phyloP scores from a whole-genome alignment of 92 coral and sea anemone genomes.

The Metridium senile region DNA sequence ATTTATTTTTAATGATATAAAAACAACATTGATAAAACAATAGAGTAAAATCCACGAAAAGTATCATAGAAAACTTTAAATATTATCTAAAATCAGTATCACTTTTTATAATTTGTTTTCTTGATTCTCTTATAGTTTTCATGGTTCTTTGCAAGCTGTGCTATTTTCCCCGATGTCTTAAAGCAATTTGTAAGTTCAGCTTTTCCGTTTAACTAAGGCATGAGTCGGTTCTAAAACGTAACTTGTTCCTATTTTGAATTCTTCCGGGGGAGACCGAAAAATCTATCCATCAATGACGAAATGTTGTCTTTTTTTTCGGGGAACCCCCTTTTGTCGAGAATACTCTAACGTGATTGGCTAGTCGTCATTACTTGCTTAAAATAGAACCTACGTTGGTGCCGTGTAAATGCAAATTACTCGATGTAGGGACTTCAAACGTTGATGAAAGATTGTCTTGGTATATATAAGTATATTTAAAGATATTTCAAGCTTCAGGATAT shows the following conservation, averaged over 20 bases:
- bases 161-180: background rate
- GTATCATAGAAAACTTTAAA: too few relatives aligned
- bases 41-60: too few relatives aligned
- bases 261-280: slow-evolving; percentile 24
- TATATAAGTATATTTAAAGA: slow-evolving; percentile 17
- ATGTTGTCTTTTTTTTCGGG: background rate
- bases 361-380: background rate
- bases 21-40: too few relatives aligned
- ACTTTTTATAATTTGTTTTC: too few relatives aligned
- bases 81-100: too few relatives aligned
- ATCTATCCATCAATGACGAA: slow-evolving; percentile 2
- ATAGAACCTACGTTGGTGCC: slow-evolving; percentile 9
- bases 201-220: slow-evolving; percentile 9
- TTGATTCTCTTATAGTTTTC: background rate
- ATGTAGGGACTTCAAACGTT: slow-evolving; percentile 12
- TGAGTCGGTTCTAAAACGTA: slow-evolving; percentile 26
- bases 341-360: slow-evolving; percentile 30
- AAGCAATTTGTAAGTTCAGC: slow-evolving; percentile 14
- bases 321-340: slow-evolving; percentile 11
- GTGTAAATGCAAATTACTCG: slow-evolving; percentile 6
- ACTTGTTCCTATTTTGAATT: slow-evolving; percentile 14
- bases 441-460: slow-evolving; percentile 14
- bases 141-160: background rate
- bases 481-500: slow-evolving; percentile 2
- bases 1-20: too few relatives aligned